A percentile compares a stretch with the other conserved stretches of the same genome.
These are phyloP conservation scores for Lepisosteus osseus DNA, from an alignment of 2,113 vertebrate genomes.

Conservation along the genomic window DNA sequence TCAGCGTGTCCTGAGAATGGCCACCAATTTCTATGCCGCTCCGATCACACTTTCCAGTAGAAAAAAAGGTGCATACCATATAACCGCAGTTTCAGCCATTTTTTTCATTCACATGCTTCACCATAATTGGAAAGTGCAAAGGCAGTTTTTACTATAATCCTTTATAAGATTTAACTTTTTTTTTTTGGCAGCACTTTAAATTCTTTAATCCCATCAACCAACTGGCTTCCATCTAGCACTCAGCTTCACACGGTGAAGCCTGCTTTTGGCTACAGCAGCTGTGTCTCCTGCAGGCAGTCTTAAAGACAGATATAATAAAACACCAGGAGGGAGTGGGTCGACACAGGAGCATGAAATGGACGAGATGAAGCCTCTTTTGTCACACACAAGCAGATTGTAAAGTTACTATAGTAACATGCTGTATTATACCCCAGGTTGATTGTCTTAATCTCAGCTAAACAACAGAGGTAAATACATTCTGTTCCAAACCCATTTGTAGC, in stretches of 20 bases:
- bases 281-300: conserved; percentile 71
- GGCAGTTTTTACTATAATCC: background rate
- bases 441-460: conserved; percentile 76
- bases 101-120: background rate
- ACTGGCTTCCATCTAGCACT: conserved; percentile 60
- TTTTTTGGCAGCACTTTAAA: conserved; percentile 58
- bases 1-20: too few relatives aligned
- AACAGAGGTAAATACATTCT: conserved; percentile 25
- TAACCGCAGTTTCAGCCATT: too few relatives aligned
- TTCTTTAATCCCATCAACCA: conserved; percentile 68
- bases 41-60: too few relatives aligned
- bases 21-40: too few relatives aligned
- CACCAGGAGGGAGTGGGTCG: conserved; percentile 73
- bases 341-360: conserved; percentile 79
- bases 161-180: background rate
- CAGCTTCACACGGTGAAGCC: conserved; percentile 70
- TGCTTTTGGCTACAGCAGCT: conserved; percentile 70
- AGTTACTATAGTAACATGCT: conserved; percentile 89
- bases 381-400: conserved; percentile 76
- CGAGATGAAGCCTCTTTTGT: conserved; percentile 81
- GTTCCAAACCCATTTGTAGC: conserved; percentile 3
- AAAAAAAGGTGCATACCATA: too few relatives aligned
- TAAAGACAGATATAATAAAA: conserved; percentile 77
- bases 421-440: conserved; percentile 77
- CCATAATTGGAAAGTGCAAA: background rate